phyloP scores from a whole-genome alignment of 1,140 invertebrate species.

The Drosophila athabasca region DNA sequence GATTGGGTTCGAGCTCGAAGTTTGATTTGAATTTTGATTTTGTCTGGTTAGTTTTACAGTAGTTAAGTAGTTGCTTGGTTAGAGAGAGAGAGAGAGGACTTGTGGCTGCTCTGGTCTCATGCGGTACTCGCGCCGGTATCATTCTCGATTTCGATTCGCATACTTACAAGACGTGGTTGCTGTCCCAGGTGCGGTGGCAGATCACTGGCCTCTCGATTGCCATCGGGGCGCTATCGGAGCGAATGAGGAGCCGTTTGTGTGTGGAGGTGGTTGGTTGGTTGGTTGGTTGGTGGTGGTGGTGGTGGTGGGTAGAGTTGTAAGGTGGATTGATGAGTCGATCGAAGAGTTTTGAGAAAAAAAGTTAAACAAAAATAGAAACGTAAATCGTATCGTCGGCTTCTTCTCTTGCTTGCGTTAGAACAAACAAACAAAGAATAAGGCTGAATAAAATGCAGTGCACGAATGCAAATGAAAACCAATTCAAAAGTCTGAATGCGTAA shows the following conservation, averaged over 20 bases:
- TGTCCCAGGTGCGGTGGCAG: conserved; percentile 78
- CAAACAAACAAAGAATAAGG: conserved; percentile 29
- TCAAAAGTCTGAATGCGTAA: conserved; percentile 26
- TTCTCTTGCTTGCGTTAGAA: conserved; percentile 28
- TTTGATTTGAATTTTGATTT: conserved; percentile 6
- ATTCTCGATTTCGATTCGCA: conserved; percentile 50
- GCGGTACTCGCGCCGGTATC: conserved; percentile 62
- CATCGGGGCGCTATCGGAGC: conserved; percentile 67
- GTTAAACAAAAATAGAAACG: conserved; percentile 68
- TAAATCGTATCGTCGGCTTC: conserved; percentile 51
- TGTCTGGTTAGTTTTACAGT: conserved; percentile 9
- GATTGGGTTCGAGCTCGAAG: too few relatives aligned
- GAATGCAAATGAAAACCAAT: conserved; percentile 11
- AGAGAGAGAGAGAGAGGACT: background rate
- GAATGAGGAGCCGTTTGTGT: conserved; percentile 33
- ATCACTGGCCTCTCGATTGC: conserved; percentile 80
- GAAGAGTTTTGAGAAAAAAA: conserved; percentile 68
- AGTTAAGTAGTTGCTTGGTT: conserved; percentile 11
- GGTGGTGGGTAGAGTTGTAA: conserved; percentile 49
- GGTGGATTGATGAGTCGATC: conserved; percentile 79
- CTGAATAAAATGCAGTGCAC: conserved; percentile 29
- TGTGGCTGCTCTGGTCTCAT: conserved; percentile 45
- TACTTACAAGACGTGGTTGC: conserved; percentile 78
- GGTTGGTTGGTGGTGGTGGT: conserved; percentile 6
- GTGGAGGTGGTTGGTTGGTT: conserved; percentile 55